These are phyloP conservation scores for Eidolon dupreanum DNA, from an alignment of 2,797 vertebrate genomes.

Conservation along the genomic window DNA sequence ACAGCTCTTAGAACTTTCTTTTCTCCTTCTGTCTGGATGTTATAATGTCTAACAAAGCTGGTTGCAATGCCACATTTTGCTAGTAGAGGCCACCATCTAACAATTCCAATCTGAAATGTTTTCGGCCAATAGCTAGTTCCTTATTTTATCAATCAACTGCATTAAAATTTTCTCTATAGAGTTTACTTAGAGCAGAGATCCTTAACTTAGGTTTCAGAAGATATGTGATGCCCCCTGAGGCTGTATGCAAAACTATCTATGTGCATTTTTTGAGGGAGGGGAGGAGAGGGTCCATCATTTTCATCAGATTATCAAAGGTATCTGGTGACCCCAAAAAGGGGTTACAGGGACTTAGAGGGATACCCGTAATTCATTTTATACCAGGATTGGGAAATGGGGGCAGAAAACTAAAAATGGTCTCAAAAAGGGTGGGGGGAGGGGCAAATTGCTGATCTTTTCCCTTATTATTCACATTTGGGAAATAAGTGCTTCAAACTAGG, in stretches of 20 bases:
- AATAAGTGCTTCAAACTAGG: slow-evolving; percentile 69
- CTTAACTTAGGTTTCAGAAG: slow-evolving; percentile 70
- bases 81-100: slow-evolving; percentile 72
- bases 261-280: background rate
- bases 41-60: slow-evolving; percentile 70
- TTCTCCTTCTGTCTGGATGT: slow-evolving; percentile 67
- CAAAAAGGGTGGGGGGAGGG: background rate
- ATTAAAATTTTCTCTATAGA: slow-evolving; percentile 41
- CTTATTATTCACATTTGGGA: slow-evolving; percentile 68
- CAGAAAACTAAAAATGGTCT: slow-evolving; percentile 66
- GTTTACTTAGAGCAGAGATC: slow-evolving; percentile 60
- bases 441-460: slow-evolving; percentile 57
- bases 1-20: slow-evolving; percentile 70
- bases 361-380: slow-evolving; percentile 78
- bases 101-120: slow-evolving; percentile 61
- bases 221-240: slow-evolving; percentile 75
- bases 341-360: slow-evolving; percentile 67
- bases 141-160: slow-evolving; percentile 58
- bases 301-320: slow-evolving; percentile 71
- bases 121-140: slow-evolving; percentile 59
- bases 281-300: slow-evolving; percentile 58
- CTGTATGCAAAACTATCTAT: slow-evolving; percentile 63
- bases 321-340: slow-evolving; percentile 58
- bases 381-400: slow-evolving; percentile 56
- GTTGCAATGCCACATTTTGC: slow-evolving; percentile 69